Percentiles rank a stretch among this genome's conserved stretches.
Evolutionary conservation across 2,888 invertebrate genomes (phyloP).

Genomic region (Lepidochitona cinerea): DNA sequence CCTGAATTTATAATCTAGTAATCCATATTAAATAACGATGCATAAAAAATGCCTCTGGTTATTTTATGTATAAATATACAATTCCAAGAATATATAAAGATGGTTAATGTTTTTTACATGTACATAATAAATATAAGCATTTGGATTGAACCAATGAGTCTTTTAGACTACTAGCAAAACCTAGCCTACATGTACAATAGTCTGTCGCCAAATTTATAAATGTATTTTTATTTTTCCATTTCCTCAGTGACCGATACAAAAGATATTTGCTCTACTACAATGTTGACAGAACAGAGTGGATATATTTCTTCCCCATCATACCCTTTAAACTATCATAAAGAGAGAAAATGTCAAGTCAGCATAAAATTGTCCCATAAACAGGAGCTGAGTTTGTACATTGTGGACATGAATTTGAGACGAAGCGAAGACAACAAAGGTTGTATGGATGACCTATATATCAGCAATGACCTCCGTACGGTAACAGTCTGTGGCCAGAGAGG

Average conservation of each 20-base stretch:
- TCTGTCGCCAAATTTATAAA: too few species aligned
- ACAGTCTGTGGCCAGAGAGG: constrained; percentile 57
- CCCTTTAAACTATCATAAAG: constrained; percentile 50
- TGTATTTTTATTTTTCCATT: too few species aligned
- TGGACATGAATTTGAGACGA: constrained; percentile 58
- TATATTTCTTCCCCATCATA: constrained; percentile 63
- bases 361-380: constrained; percentile 47
- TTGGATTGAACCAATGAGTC: background rate
- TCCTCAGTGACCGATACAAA: too few species aligned
- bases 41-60: too few species aligned
- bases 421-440: constrained; percentile 46
- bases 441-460: constrained; percentile 57
- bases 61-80: too few species aligned
- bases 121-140: background rate
- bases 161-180: too few species aligned
- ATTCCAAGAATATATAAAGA: too few species aligned
- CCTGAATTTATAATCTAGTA: too few species aligned
- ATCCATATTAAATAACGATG: too few species aligned
- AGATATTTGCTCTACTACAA: constrained; percentile 48
- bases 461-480: constrained; percentile 48
- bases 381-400: constrained; percentile 53
- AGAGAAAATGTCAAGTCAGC: constrained; percentile 39
- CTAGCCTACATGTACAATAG: too few species aligned
- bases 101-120: too few species aligned
- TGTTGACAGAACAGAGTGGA: constrained; percentile 46